phyloP scores from a whole-genome alignment of 1,140 invertebrate species.

The Diploscapter pachys region DNA sequence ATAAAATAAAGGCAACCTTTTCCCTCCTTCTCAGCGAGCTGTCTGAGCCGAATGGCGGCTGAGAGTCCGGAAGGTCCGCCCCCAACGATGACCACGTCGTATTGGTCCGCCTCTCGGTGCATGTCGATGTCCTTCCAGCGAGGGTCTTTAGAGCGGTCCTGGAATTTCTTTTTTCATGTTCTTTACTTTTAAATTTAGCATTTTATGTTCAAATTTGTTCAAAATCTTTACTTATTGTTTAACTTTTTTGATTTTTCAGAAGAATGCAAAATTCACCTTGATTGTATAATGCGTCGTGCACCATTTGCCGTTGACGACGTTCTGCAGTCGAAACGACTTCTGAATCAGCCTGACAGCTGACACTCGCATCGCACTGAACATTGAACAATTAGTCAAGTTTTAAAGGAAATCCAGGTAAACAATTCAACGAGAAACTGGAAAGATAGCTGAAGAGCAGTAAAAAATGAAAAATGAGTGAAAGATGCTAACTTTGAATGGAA shows the following conservation, averaged over 20 bases:
- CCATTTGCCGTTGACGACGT: constrained; percentile 56
- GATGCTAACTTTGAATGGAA: too few relatives aligned
- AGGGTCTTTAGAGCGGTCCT: constrained; percentile 82
- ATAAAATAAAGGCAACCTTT: constrained; percentile 43
- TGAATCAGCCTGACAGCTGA: too few relatives aligned
- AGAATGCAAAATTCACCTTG: constrained; percentile 54
- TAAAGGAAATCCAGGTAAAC: too few relatives aligned
- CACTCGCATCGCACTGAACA: too few relatives aligned
- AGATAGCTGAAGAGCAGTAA: too few relatives aligned
- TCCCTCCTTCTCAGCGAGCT: constrained; percentile 69
- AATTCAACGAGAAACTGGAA: background rate
- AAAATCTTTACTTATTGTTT: too few relatives aligned
- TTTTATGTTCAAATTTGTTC: too few relatives aligned
- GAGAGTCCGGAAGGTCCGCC: constrained; percentile 93
- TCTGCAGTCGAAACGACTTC: constrained; percentile 2
- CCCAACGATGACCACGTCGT: constrained; percentile 93
- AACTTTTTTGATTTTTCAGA: too few relatives aligned
- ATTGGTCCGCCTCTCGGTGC: constrained; percentile 86
- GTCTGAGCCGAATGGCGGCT: constrained; percentile 88
- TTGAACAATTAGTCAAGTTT: too few relatives aligned
- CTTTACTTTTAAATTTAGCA: too few relatives aligned
- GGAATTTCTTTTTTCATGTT: constrained; percentile 64
- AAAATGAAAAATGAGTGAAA: too few relatives aligned
- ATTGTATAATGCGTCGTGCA: constrained; percentile 97
- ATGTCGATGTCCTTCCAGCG: constrained; percentile 96